A percentile compares a stretch with the other conserved stretches of the same genome.
Evolutionary conservation across 2,888 invertebrate species (phyloP).

Genomic region (Agonopterix alstromeriana): DNA sequence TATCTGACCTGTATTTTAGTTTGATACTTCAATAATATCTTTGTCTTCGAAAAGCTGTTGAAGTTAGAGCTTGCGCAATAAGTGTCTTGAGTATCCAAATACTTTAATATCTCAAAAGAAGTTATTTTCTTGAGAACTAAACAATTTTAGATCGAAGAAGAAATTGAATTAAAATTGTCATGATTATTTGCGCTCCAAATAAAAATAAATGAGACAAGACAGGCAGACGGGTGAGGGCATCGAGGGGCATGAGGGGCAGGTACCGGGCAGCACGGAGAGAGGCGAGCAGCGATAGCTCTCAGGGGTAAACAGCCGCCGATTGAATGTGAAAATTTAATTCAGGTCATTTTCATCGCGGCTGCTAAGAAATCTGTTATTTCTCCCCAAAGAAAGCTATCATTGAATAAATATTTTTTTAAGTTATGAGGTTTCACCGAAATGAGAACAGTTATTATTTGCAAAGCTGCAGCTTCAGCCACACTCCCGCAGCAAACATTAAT

Average conservation of each 20-base stretch:
- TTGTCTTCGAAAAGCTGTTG: too few relatives aligned
- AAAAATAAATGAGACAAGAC: conserved; percentile 45
- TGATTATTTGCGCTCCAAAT: conserved; percentile 1
- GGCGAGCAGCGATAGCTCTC: conserved; percentile 45
- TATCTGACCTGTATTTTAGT: too few relatives aligned
- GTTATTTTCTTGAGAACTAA: too few relatives aligned
- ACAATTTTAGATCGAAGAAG: too few relatives aligned
- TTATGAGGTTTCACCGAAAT: not conserved
- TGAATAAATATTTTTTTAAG: conserved; percentile 13
- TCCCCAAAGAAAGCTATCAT: conserved; percentile 51
- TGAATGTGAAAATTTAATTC: conserved; percentile 74
- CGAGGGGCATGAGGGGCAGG: conserved; percentile 16
- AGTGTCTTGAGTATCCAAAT: too few relatives aligned
- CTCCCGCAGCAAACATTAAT: conserved; percentile 10
- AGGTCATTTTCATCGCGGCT: conserved; percentile 60
- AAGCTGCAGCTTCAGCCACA: not conserved
- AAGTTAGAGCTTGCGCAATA: too few relatives aligned
- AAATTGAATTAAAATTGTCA: too few relatives aligned
- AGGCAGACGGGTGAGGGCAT: conserved; percentile 25
- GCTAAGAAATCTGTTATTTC: conserved; percentile 61
- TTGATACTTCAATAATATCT: too few relatives aligned
- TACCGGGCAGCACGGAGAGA: conserved; percentile 17
- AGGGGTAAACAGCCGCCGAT: conserved; percentile 63
- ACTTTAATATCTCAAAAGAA: too few relatives aligned
- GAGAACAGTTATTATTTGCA: not conserved